Percentiles rank a stretch among this genome's conserved stretches.
phyloP scores from a whole-genome alignment of 2,888 invertebrate species.

The Drosophila hawaiiensis region DNA sequence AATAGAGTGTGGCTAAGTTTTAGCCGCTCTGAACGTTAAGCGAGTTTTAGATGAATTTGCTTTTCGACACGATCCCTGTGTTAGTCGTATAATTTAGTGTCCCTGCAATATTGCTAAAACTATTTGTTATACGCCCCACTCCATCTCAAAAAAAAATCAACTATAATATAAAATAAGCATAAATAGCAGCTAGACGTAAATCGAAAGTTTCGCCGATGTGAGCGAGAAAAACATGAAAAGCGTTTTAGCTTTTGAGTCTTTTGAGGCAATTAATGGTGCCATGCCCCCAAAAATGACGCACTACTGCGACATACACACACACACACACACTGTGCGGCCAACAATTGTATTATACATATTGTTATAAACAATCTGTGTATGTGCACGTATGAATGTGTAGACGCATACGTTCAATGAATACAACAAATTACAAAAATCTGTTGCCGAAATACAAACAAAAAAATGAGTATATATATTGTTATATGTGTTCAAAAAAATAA shows the following conservation, averaged over 20 bases:
- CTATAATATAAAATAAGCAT: background rate
- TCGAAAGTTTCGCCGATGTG: constrained; percentile 21
- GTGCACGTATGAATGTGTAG: background rate
- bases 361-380: constrained; percentile 21
- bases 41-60: background rate
- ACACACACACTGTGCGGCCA: constrained; percentile 33
- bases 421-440: constrained; percentile 39
- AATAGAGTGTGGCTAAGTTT: background rate
- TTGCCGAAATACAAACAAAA: constrained; percentile 26
- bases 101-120: background rate
- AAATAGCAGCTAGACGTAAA: background rate
- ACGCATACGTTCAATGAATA: constrained; percentile 30
- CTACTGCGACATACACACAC: constrained; percentile 23
- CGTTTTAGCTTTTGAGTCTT: constrained; percentile 47
- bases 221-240: constrained; percentile 51
- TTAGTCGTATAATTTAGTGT: constrained; percentile 16
- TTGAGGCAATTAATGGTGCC: constrained; percentile 3
- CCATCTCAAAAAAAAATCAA: background rate
- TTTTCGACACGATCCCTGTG: constrained; percentile 13
- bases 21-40: constrained; percentile 2
- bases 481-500: background rate
- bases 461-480: background rate
- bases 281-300: constrained; percentile 41
- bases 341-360: constrained; percentile 46
- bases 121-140: background rate